Percentiles rank a stretch among this genome's conserved stretches.
phyloP scores from a whole-genome alignment of 2,113 vertebrate species.

The Vidua macroura region DNA sequence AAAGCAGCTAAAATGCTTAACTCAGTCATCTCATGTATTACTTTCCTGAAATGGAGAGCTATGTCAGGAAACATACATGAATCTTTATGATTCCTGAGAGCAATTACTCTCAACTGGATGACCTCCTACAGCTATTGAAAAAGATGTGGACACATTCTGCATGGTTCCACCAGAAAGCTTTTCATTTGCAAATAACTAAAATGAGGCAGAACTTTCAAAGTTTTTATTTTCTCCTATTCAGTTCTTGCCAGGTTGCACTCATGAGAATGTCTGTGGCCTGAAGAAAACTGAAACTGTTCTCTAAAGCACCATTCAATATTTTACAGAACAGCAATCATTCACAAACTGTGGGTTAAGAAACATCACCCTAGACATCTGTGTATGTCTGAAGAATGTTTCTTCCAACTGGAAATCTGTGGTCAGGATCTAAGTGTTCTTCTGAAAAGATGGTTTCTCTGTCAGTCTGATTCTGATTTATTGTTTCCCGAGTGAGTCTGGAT shows the following conservation, averaged over 20 bases:
- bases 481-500: background rate
- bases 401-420: background rate
- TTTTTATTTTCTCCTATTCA: background rate
- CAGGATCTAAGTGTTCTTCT: background rate
- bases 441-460: background rate
- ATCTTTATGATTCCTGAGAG: background rate
- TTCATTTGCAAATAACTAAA: background rate
- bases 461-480: background rate
- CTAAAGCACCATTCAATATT: background rate
- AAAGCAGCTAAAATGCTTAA: background rate
- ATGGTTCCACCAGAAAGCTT: background rate
- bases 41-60: background rate
- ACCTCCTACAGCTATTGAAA: background rate
- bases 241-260: background rate
- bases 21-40: background rate
- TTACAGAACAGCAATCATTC: background rate
- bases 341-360: background rate
- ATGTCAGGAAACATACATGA: background rate
- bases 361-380: background rate
- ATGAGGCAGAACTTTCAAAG: background rate
- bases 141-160: background rate
- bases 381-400: background rate
- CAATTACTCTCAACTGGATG: background rate
- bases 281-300: background rate
- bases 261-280: background rate